phyloP scores from a whole-genome alignment of 2,797 vertebrate species.

The Aratinga solstitialis region DNA sequence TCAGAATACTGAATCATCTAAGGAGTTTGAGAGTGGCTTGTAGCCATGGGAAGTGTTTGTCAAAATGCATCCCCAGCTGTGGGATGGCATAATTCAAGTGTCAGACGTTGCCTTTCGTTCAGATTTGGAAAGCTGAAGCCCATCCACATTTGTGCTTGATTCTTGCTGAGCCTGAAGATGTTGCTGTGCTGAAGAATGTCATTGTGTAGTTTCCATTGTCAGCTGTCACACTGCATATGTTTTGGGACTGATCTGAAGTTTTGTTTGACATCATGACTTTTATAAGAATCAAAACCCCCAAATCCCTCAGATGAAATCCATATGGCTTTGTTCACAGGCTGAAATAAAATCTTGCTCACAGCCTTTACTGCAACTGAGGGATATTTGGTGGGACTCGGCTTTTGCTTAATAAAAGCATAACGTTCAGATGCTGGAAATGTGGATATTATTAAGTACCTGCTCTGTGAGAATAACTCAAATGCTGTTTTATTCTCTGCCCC shows the following conservation, averaged over 20 bases:
- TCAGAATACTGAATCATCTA: neutral
- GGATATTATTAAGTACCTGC: slow-evolving; percentile 71
- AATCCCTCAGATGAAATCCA: slow-evolving; percentile 67
- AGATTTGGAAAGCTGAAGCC: neutral
- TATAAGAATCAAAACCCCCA: slow-evolving; percentile 66
- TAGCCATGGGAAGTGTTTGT: neutral
- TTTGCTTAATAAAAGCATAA: slow-evolving; percentile 63
- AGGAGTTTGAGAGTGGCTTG: neutral
- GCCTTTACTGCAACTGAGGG: slow-evolving; percentile 67
- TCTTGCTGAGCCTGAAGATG: slow-evolving; percentile 35
- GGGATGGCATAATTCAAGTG: neutral
- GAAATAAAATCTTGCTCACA: slow-evolving; percentile 64
- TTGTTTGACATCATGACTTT: slow-evolving; percentile 58
- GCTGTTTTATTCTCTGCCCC: slow-evolving; percentile 48
- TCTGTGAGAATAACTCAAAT: slow-evolving; percentile 59
- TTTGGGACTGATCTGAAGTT: slow-evolving; percentile 56
- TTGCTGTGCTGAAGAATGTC: neutral
- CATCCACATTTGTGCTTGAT: neutral
- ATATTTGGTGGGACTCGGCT: slow-evolving; percentile 61
- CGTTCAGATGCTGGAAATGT: slow-evolving; percentile 54
- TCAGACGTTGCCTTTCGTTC: neutral
- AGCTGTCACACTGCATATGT: slow-evolving; percentile 58
- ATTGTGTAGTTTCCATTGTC: slow-evolving; percentile 59
- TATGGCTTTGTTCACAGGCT: slow-evolving; percentile 69
- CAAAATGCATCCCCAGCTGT: neutral